A percentile compares a stretch with the other conserved stretches of the same genome.
Conservation (phyloP, 2,113 vertebrate genomes). For the Halichoeres trimaculatus region DNA sequence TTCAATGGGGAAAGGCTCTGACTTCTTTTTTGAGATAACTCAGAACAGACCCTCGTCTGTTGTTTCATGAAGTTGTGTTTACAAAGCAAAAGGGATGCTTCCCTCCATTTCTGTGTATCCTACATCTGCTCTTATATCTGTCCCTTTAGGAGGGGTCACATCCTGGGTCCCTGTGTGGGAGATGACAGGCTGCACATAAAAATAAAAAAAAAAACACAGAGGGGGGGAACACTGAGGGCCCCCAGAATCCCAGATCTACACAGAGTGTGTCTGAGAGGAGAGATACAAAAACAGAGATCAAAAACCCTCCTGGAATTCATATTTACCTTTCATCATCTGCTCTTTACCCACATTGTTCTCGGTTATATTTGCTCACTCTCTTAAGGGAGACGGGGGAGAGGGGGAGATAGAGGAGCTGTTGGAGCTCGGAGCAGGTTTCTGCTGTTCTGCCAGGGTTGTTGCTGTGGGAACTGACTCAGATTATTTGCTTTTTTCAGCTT, state of each 20-base stretch:
- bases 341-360: slow-evolving; percentile 43
- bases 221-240: slow-evolving; percentile 33
- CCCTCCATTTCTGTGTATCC: slow-evolving; percentile 2
- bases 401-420: slow-evolving; percentile 21
- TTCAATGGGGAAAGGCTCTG: neutral
- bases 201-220: slow-evolving; percentile 22
- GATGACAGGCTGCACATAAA: slow-evolving; percentile 58
- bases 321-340: slow-evolving; percentile 66
- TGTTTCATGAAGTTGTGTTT: slow-evolving; percentile 5
- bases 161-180: slow-evolving; percentile 42
- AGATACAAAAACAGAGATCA: slow-evolving; percentile 50
- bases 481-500: slow-evolving; percentile 36
- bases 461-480: slow-evolving; percentile 54
- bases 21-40: neutral
- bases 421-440: slow-evolving; percentile 51
- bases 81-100: slow-evolving; percentile 1
- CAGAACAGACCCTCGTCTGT: neutral
- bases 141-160: slow-evolving; percentile 31
- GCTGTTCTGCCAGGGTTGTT: slow-evolving; percentile 37
- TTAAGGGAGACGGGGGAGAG: slow-evolving; percentile 11
- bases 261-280: slow-evolving; percentile 20
- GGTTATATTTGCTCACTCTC: slow-evolving; percentile 44
- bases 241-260: slow-evolving; percentile 19
- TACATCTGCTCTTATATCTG: slow-evolving; percentile 22
- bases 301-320: slow-evolving; percentile 49